phyloP scores from a whole-genome alignment of 2,888 invertebrate species.

The Stenolophus ochropezus region DNA sequence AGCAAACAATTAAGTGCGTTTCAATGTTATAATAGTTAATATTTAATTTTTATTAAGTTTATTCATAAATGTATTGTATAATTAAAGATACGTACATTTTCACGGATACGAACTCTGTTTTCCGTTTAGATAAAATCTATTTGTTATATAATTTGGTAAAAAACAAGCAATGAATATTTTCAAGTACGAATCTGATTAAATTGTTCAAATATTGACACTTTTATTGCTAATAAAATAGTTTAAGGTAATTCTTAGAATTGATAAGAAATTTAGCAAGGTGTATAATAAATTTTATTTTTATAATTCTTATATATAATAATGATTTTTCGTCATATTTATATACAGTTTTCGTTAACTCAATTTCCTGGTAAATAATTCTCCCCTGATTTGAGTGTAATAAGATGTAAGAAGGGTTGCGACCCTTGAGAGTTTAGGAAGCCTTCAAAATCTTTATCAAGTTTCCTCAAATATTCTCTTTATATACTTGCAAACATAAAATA shows the following conservation, averaged over 20 bases:
- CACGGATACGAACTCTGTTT: neutral
- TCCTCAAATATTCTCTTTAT: neutral
- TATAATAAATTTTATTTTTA: neutral
- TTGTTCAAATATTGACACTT: constrained; percentile 1
- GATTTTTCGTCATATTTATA: too few species aligned
- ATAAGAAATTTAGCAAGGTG: neutral
- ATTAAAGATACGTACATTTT: too few species aligned
- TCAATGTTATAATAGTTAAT: too few species aligned
- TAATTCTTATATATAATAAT: too few species aligned
- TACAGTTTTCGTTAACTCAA: constrained; percentile 12
- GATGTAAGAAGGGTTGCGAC: neutral
- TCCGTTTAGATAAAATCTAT: neutral
- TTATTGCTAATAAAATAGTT: neutral
- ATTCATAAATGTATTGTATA: neutral
- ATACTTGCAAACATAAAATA: neutral
- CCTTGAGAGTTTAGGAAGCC: neutral
- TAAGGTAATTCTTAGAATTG: too few species aligned
- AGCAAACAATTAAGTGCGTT: too few species aligned
- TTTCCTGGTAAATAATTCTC: neutral
- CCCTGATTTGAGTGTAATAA: neutral
- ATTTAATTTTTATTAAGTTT: too few species aligned
- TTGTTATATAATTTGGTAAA: neutral
- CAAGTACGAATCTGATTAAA: constrained; percentile 3
- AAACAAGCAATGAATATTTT: constrained; percentile 7
- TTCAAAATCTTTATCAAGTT: neutral